Conservation (phyloP, 2,888 invertebrate genomes). For the Plusia festucae region DNA sequence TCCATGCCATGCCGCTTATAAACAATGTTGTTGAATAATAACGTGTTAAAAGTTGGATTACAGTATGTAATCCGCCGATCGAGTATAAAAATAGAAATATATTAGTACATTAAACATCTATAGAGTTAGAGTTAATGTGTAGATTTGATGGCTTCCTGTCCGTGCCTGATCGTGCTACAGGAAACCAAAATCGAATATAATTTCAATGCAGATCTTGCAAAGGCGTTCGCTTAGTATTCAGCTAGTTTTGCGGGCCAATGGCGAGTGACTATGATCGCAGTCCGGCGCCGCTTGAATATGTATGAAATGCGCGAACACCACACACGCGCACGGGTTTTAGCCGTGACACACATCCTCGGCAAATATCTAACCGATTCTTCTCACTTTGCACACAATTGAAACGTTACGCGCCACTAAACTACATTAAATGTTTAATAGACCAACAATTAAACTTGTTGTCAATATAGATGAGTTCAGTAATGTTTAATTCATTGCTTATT, state of each 20-base stretch:
- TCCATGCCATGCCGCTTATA: constrained; percentile 69
- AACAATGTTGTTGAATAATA: constrained; percentile 54
- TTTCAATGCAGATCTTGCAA: constrained; percentile 82
- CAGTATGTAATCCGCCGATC: neutral
- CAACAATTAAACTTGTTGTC: constrained; percentile 48
- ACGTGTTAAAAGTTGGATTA: constrained; percentile 29
- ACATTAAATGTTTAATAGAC: constrained; percentile 55
- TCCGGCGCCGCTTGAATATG: constrained; percentile 81
- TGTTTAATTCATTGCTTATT: constrained; percentile 62
- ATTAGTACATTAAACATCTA: constrained; percentile 43
- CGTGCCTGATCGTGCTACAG: constrained; percentile 67
- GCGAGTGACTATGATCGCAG: constrained; percentile 75
- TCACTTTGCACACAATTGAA: constrained; percentile 55
- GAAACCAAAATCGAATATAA: constrained; percentile 78
- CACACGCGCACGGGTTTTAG: constrained; percentile 76
- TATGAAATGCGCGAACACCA: constrained; percentile 77
- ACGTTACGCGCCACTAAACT: constrained; percentile 54
- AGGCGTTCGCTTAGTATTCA: constrained; percentile 81
- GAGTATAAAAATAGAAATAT: too few relatives aligned
- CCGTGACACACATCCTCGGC: constrained; percentile 83
- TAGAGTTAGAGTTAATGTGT: constrained; percentile 31
- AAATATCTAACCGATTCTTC: constrained; percentile 70
- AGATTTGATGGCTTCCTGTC: constrained; percentile 61
- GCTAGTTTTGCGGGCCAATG: constrained; percentile 80
- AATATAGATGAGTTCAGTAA: constrained; percentile 56